A percentile compares a stretch with the other conserved stretches of the same genome.
Conservation (phyloP, 2,797 vertebrate genomes). For the Sciurus vulgaris region DNA sequence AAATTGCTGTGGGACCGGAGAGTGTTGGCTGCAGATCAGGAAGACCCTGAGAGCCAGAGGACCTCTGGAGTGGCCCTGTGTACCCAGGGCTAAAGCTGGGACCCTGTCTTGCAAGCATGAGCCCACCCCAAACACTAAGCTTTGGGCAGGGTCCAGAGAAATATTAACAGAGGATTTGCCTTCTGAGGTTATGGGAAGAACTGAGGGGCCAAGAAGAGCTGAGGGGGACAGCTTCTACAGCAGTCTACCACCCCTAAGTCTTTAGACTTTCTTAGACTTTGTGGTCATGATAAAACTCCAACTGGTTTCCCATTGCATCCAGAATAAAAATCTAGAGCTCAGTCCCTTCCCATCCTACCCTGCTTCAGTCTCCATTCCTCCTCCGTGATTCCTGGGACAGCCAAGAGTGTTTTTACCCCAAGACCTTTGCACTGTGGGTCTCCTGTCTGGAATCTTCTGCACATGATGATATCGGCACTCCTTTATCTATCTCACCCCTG, state of each 20-base stretch:
- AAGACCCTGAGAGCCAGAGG: not conserved
- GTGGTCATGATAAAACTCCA: not conserved
- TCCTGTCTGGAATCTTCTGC: not conserved
- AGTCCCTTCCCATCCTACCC: accelerated
- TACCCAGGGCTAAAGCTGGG: not conserved
- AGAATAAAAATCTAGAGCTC: not conserved
- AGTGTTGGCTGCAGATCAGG: not conserved
- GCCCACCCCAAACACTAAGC: not conserved
- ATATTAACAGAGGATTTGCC: not conserved
- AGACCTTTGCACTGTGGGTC: not conserved
- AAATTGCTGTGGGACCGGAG: not conserved
- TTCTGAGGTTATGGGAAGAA: not conserved
- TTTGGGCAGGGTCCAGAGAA: not conserved
- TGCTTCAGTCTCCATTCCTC: not conserved
- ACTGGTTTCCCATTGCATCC: not conserved
- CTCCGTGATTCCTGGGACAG: not conserved
- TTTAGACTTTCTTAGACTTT: not conserved
- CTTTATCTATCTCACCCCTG: not conserved
- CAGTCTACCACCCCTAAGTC: too few species aligned
- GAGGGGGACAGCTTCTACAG: not conserved
- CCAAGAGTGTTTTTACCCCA: not conserved
- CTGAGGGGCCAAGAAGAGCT: not conserved
- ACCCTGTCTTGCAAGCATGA: accelerated
- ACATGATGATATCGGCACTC: not conserved
- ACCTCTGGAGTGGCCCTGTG: not conserved